Evolutionary conservation across 2,797 vertebrate genomes (phyloP), one percentile per base, ranked within the genome.

Genomic region (Oreochromis mossambicus): DNA sequence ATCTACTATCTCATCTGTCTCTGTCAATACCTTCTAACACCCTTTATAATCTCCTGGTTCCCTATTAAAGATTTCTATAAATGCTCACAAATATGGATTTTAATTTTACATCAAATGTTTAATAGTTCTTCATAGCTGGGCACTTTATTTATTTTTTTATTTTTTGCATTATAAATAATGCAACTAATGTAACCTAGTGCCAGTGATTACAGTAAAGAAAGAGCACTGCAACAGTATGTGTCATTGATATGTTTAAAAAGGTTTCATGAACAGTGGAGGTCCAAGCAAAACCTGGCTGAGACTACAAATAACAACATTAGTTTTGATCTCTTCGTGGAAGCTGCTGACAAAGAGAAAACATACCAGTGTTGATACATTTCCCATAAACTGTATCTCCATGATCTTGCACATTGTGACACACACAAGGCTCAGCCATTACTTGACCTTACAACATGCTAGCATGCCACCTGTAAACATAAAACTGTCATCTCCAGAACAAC

Each of bases 401-500:
- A 79, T 12, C 24, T 54, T 86, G 14, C 73, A 8, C 41, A 24
- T 58, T 66, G 17, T 89, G 41, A 82, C 14, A 50, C 38, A 84
- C 34, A 61, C 46, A 77, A 29, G 6, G 81, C 24, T 73, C 17
- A n/a, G 1, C 4, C 73, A 29, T 61, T 83, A 24, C 29, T 68
- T 17, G 73, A 19, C 78, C 48, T 7, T 7, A 63, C 32, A 32
- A 81, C 85, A 89, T 93, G 89, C 90, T 51, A 8, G 46, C 91
- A 92, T 92, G 91, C 92, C 32, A 77, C 32, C 50, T 84, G 78
- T 77, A 54, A 84, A 83, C 48, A 52, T 4, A 78, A 41, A 32
- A 56, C 3, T 15, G 6, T 36, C 11, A 36, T 26, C 3, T 70
- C 8, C 5, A 38, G 8, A 79, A 41, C 75, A 54, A 50, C 54